These are phyloP conservation scores for Platygyra sinensis DNA, from an alignment of 64 coral and sea anemone species.

Conservation along the genomic window DNA sequence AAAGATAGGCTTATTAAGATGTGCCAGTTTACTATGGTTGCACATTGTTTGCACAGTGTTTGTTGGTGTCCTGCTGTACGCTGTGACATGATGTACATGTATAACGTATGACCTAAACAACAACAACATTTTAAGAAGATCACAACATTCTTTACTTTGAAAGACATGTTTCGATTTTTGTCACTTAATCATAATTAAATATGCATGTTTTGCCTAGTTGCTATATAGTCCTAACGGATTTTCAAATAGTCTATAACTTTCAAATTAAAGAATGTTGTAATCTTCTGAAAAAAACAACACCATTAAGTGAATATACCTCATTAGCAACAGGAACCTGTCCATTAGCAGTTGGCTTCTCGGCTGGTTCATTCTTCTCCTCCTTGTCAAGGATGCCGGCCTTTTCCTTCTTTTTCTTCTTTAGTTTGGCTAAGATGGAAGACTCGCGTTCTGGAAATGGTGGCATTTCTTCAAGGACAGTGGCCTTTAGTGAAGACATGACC, in stretches of 20 bases:
- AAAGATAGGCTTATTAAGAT: too few species aligned
- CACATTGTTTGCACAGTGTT: background rate
- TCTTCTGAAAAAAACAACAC: too few species aligned
- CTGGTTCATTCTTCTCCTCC: conserved; percentile 66
- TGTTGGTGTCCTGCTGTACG: background rate
- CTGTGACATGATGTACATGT: background rate
- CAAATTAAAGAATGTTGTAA: too few species aligned
- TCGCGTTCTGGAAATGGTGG: conserved; percentile 98
- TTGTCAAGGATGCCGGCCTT: conserved; percentile 60
- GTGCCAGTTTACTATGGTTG: too few species aligned
- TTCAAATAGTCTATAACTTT: too few species aligned
- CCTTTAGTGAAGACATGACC: conserved; percentile 39
- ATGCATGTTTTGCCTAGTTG: too few species aligned
- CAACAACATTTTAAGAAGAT: too few species aligned
- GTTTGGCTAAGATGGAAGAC: conserved; percentile 91
- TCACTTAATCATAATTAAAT: too few species aligned
- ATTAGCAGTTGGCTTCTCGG: conserved; percentile 81
- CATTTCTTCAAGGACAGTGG: conserved; percentile 99
- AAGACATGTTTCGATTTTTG: too few species aligned
- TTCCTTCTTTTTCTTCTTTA: conserved; percentile 92
- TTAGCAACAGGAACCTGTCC: conserved; percentile 67
- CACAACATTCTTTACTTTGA: too few species aligned
- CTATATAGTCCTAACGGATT: too few species aligned
- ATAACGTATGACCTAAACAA: background rate
- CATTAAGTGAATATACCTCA: conserved; percentile 30